Evolutionary conservation across 2,113 vertebrate genomes (phyloP).

Genomic region (Xiphorhynchus elegans): DNA sequence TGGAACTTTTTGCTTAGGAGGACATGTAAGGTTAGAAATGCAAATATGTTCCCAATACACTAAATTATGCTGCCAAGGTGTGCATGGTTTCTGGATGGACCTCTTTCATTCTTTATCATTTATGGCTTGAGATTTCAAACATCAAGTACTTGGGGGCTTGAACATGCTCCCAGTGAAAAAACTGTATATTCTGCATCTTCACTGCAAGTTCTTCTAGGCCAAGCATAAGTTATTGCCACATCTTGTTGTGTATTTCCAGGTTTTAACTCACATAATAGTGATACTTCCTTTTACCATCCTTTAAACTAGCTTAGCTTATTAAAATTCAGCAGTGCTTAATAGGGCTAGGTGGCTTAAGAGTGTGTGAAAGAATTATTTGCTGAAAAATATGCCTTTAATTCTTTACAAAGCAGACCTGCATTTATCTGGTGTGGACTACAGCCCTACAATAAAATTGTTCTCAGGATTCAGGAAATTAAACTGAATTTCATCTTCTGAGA

Average conservation of each 20-base stretch:
- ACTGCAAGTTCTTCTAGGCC: not conserved
- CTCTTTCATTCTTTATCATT: not conserved
- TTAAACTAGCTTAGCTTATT: not conserved
- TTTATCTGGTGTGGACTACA: not conserved
- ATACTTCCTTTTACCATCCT: not conserved
- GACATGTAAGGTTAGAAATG: not conserved
- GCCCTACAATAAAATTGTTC: not conserved
- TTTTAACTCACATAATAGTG: not conserved
- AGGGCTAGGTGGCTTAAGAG: not conserved
- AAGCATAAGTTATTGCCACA: not conserved
- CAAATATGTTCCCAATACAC: not conserved
- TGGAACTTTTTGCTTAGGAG: not conserved
- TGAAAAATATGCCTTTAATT: not conserved
- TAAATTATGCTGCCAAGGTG: not conserved
- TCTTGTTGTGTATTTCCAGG: not conserved
- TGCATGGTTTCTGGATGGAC: not conserved
- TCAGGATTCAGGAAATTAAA: constrained; percentile 17
- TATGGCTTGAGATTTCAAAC: not conserved
- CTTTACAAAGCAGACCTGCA: not conserved
- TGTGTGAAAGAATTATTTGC: not conserved
- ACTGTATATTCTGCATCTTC: not conserved
- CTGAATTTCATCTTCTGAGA: not conserved
- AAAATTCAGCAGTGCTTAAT: not conserved
- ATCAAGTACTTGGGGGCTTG: not conserved
- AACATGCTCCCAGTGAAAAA: not conserved